Evolutionary conservation across 1,140 invertebrate genomes (phyloP), one percentile per base, ranked within the genome.

Genomic region (Rhagoletis pomonella): DNA sequence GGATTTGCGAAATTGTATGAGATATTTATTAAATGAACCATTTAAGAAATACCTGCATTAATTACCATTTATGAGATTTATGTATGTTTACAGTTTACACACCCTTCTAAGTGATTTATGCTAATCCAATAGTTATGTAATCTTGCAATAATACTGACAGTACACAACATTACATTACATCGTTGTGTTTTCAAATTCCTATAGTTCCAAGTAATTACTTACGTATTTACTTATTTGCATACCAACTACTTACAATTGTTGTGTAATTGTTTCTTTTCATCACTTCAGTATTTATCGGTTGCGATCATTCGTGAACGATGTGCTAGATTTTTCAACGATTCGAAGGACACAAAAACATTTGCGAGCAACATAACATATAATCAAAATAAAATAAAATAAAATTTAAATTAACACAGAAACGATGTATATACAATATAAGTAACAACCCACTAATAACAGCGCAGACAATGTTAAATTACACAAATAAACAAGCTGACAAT

Each of bases 391-490:
- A 50, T 19, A 67, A 39, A 65, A 19, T 1, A 7, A 59, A 59
- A 59, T 7, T 7, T 0, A 59, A 69, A 42, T 62, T 12, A 62
- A 62, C 9, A 62, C 10, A n/a, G 17, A 62, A 62, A 62, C 17
- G 12, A 59, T 39, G 73, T 9, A 55, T 19, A 4, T 81, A 55
- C 47, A 55, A 4, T 17, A 4, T 5, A 55, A 17, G 47, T 81
- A 50, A 81, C 73, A 81, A 81, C 73, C 44, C 50, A 55, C 47
- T 81, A 81, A 58, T 81, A 81, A 81, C 73, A 81, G 44, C 73
- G 73, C 47, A 50, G 50, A 81, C 73, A 81, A 81, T 58, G n/a
- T 58, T 9, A 50, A 81, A 81, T 81, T 81, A 81, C 19, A 58
- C 44, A 73, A 73, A 47, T n/a, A 50, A 44, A 0, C 73, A 55